Evolutionary conservation across 2,113 vertebrate genomes (phyloP), one percentile per base, ranked within the genome.

Genomic region (Chloropsis cyanopogon): DNA sequence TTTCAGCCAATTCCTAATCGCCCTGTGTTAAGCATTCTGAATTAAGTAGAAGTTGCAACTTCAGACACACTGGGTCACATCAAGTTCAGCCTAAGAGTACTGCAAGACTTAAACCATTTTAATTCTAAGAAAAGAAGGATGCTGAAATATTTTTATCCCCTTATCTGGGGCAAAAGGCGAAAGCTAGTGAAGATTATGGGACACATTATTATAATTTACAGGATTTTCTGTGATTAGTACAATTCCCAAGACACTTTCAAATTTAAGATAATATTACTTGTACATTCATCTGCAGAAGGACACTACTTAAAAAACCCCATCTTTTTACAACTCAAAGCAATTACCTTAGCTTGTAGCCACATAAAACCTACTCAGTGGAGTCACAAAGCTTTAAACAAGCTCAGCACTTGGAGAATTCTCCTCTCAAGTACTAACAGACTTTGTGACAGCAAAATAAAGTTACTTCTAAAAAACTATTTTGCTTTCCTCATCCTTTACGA

Each of bases 1-100:
- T 97, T 95, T 93, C 80, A 97, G 95, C 92, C 92, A 95, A 94
- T 96, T 92, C 85, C 92, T 97, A 96, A 97, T 75, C 21, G 0
- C 69, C 60, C 86, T 52, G 14, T n/a, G 52, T 95, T 90, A 90
- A 71, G 73, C 92, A 17, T 95, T 83, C 80, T 66, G 88, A 97
- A 97, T 96, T 94, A 95, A 97, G 93, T 83, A 96, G 76, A 75
- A 95, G 80, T 75, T 88, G 77, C 54, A 77, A 52, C 87, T 93
- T 94, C 84, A 92, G 53, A 78, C 35, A 97, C 90, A 35, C 56
- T 75, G 76, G 96, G 96, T 96, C 95, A 92, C 56, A 81, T 46
- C 61, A 95, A 97, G 92, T 95, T 96, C 95, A 95, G 76, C 47
- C 68, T 69, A 75, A 29, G 35, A 63, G 57, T 57, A 95, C 88